Conservation (phyloP, 2,113 vertebrate genomes). For the Pelusios castaneus region DNA sequence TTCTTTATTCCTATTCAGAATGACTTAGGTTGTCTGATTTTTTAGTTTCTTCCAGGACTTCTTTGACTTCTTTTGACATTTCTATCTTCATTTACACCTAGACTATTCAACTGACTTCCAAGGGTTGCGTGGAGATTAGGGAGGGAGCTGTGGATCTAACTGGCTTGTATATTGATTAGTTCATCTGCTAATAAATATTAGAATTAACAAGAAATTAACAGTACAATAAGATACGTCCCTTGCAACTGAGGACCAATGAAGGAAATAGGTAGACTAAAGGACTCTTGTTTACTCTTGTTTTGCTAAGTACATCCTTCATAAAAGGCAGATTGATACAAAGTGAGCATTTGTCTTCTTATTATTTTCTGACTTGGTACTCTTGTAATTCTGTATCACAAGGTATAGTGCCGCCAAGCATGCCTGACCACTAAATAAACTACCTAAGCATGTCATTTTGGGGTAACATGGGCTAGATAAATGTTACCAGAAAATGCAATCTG, state of each 20-base stretch:
- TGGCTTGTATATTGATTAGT: neutral
- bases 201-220: neutral
- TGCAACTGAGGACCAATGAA: slow-evolving; percentile 6
- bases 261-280: neutral
- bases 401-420: neutral
- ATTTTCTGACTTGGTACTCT: neutral
- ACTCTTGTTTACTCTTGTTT: neutral
- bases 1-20: no score
- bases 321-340: neutral
- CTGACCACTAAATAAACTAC: neutral
- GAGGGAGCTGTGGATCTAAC: neutral
- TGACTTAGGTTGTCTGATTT: neutral
- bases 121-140: neutral
- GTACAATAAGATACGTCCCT: slow-evolving; percentile 8
- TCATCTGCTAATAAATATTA: neutral
- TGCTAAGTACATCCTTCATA: neutral
- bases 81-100: slow-evolving; percentile 14
- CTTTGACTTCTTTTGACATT: slow-evolving; percentile 23
- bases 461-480: neutral
- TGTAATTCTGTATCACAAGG: neutral
- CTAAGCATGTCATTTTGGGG: neutral
- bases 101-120: neutral
- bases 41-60: slow-evolving; percentile 1
- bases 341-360: neutral
- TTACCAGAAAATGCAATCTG: neutral